Conservation (phyloP, 35 echinoderm and acorn worm species). For the Patiria miniata region DNA sequence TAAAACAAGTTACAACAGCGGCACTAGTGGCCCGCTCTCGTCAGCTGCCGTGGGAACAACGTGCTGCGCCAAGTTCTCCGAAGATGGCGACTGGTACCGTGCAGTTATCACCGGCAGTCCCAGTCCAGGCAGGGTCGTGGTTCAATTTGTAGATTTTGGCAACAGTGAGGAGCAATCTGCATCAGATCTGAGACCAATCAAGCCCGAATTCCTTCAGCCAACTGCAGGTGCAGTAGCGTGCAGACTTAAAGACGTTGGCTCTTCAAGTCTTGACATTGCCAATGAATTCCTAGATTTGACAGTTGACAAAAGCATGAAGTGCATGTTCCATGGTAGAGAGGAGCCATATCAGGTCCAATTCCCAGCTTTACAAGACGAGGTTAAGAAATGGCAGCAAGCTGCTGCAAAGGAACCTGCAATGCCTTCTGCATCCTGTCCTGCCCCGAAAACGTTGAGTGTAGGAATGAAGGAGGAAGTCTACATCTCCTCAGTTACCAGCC, state of each 20-base stretch:
- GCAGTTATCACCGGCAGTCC: constrained; percentile 53
- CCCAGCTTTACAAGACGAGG: background rate
- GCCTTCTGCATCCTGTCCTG: background rate
- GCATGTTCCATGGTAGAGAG: constrained; percentile 25
- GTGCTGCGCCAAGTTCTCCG: constrained; percentile 82
- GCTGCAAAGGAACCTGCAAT: background rate
- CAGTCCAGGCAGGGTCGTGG: constrained; percentile 14
- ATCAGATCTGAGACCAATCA: constrained; percentile 47
- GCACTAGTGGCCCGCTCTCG: constrained; percentile 12
- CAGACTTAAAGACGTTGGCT: constrained; percentile 39
- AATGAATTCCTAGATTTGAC: constrained; percentile 46
- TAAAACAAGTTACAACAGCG: constrained; percentile 20
- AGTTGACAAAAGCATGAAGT: constrained; percentile 42
- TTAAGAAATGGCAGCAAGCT: background rate
- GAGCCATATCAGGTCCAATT: constrained; percentile 9
- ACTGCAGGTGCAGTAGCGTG: constrained; percentile 78
- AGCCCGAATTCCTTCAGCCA: constrained; percentile 47
- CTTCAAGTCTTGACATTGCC: background rate
- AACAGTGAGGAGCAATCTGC: constrained; percentile 72
- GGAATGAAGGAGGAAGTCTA: constrained; percentile 35
- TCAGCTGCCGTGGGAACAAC: constrained; percentile 38
- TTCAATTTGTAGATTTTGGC: constrained; percentile 87
- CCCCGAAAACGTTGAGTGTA: background rate
- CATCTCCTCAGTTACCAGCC: constrained; percentile 33
- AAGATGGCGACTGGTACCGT: constrained; percentile 91